phyloP scores from a whole-genome alignment of 2,113 vertebrate genomes.

The Apodemus speciosus region DNA sequence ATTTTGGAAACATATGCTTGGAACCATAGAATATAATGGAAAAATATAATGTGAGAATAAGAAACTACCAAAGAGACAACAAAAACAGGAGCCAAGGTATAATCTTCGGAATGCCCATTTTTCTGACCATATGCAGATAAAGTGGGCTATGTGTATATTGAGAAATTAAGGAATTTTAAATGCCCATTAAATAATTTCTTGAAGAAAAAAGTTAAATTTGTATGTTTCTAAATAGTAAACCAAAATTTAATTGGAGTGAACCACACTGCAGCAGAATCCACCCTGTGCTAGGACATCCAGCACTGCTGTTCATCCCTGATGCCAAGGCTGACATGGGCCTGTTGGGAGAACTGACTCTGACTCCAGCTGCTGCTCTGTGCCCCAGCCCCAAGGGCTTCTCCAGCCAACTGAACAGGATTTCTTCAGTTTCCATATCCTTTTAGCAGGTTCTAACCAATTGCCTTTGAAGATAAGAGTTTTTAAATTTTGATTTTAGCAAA shows the following conservation, averaged over 20 bases:
- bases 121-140: slow-evolving; percentile 10
- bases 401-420: slow-evolving; percentile 82
- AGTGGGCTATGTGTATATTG: slow-evolving; percentile 15
- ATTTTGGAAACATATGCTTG: slow-evolving; percentile 26
- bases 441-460: slow-evolving; percentile 11
- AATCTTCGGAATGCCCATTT: slow-evolving; percentile 27
- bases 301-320: slow-evolving; percentile 85
- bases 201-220: slow-evolving; percentile 53
- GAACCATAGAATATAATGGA: not conserved
- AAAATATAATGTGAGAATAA: slow-evolving; percentile 17
- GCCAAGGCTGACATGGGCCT: slow-evolving; percentile 82
- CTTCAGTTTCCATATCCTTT: slow-evolving; percentile 90
- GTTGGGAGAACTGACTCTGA: slow-evolving; percentile 84
- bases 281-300: slow-evolving; percentile 82
- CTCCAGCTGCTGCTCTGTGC: slow-evolving; percentile 84
- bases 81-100: slow-evolving; percentile 12
- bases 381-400: slow-evolving; percentile 86
- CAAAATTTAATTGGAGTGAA: slow-evolving; percentile 31
- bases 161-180: slow-evolving; percentile 53
- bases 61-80: slow-evolving; percentile 3
- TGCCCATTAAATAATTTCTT: slow-evolving; percentile 52
- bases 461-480: slow-evolving; percentile 50
- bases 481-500: slow-evolving; percentile 26
- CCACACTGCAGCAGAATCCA: slow-evolving; percentile 86
- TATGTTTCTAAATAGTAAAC: slow-evolving; percentile 68